Evolutionary conservation across 2,888 invertebrate genomes (phyloP).

Genomic region (Chrysolina americana): DNA sequence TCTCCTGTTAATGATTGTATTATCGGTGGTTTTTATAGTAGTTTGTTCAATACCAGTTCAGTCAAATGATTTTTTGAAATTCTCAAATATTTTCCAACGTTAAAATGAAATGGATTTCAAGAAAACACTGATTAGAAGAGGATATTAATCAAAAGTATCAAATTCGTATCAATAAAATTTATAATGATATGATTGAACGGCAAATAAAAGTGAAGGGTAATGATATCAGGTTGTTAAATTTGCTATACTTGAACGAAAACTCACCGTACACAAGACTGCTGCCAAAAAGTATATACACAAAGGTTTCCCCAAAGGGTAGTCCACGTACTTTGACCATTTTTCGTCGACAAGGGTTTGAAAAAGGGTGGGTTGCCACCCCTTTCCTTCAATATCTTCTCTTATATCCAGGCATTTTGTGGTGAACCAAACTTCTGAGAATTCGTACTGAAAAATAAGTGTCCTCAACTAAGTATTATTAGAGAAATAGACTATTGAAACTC

Average conservation of each 20-base stretch:
- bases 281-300: conserved; percentile 37
- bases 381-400: conserved; percentile 65
- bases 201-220: too few relatives aligned
- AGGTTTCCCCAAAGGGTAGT: conserved; percentile 36
- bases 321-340: conserved; percentile 39
- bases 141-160: too few relatives aligned
- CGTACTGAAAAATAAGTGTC: not conserved
- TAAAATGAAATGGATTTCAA: too few relatives aligned
- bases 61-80: too few relatives aligned
- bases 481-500: not conserved
- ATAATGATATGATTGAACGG: too few relatives aligned
- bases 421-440: not conserved
- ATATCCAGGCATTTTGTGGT: conserved; percentile 63
- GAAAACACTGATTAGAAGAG: too few relatives aligned
- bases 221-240: too few relatives aligned
- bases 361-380: conserved; percentile 56
- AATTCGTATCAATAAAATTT: too few relatives aligned
- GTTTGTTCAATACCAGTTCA: too few relatives aligned
- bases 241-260: conserved; percentile 20
- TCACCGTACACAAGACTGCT: conserved; percentile 43
- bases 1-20: too few relatives aligned
- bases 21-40: too few relatives aligned
- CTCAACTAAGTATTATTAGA: not conserved
- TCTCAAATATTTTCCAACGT: too few relatives aligned
- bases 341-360: conserved; percentile 30